Conservation (phyloP, 92 coral and sea anemone genomes). For the Paragorgia papillata region DNA sequence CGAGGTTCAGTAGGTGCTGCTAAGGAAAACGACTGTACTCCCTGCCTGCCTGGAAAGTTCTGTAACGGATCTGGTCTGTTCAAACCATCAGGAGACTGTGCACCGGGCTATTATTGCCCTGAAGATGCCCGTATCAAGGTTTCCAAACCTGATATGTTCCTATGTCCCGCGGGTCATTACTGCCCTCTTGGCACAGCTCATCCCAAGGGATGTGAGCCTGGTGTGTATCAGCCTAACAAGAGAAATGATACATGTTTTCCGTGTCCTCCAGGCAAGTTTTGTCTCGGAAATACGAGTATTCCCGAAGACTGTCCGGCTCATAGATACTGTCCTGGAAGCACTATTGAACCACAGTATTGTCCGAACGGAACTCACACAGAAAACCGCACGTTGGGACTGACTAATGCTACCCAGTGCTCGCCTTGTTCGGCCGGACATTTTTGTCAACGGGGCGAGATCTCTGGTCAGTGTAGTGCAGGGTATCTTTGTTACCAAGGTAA, state of each 20-base stretch:
- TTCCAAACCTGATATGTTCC: slow-evolving; percentile 50
- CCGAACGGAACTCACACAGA: slow-evolving; percentile 89
- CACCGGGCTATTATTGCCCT: slow-evolving; percentile 92
- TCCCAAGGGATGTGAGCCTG: slow-evolving; percentile 84
- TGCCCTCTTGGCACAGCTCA: slow-evolving; percentile 82
- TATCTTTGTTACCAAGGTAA: slow-evolving; percentile 77
- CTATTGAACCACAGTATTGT: slow-evolving; percentile 76
- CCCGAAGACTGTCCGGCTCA: slow-evolving; percentile 83
- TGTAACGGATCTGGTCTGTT: slow-evolving; percentile 68
- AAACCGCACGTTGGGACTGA: slow-evolving; percentile 60
- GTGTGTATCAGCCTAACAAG: slow-evolving; percentile 75
- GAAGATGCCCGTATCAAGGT: slow-evolving; percentile 57
- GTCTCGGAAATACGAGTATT: slow-evolving; percentile 78
- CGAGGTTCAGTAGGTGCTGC: slow-evolving; percentile 69
- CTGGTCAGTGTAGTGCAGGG: slow-evolving; percentile 79
- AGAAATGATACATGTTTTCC: slow-evolving; percentile 62
- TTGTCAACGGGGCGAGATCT: slow-evolving; percentile 83
- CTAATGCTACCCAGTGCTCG: slow-evolving; percentile 64
- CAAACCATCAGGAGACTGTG: slow-evolving; percentile 73
- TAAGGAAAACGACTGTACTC: slow-evolving; percentile 27
- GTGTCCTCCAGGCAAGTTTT: slow-evolving; percentile 82
- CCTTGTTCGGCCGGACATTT: slow-evolving; percentile 80
- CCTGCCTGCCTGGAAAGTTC: slow-evolving; percentile 66
- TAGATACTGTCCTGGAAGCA: slow-evolving; percentile 73
- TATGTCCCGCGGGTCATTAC: slow-evolving; percentile 80